These are phyloP conservation scores for Rutilus rutilus DNA, from an alignment of 2,113 vertebrate species.

Conservation along the genomic window DNA sequence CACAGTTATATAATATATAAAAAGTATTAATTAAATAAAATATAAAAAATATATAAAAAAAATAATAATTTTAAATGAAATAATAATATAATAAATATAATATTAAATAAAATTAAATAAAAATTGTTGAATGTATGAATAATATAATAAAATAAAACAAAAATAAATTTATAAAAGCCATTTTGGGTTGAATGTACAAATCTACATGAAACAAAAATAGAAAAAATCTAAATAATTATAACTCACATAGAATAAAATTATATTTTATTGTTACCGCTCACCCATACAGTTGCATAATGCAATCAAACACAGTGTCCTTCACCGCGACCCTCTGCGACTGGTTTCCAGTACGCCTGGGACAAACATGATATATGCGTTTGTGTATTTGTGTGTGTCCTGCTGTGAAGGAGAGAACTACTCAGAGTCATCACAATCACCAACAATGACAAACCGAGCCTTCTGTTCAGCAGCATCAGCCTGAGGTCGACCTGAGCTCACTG, in stretches of 20 bases:
- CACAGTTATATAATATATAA: too few relatives aligned
- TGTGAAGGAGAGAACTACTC: background rate
- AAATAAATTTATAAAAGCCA: background rate
- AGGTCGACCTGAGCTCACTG: background rate
- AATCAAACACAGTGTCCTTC: background rate
- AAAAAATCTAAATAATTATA: too few relatives aligned
- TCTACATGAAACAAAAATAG: background rate
- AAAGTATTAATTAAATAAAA: background rate
- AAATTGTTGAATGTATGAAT: background rate
- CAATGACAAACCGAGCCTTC: background rate
- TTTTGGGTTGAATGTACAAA: background rate
- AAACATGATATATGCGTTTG: background rate
- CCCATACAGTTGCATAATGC: background rate
- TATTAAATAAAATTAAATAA: background rate
- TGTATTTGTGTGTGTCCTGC: background rate
- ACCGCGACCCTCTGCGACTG: background rate
- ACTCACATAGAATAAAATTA: background rate
- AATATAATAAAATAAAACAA: background rate
- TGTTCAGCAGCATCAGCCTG: background rate
- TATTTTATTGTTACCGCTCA: too few relatives aligned
- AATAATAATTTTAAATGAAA: too few relatives aligned
- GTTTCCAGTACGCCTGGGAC: background rate
- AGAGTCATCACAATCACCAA: background rate
- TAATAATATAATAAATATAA: background rate
- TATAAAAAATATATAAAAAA: background rate